A percentile compares a stretch with the other conserved stretches of the same genome.
Evolutionary conservation across 2,113 vertebrate genomes (phyloP).

Genomic region (Sisor rabdophorus): DNA sequence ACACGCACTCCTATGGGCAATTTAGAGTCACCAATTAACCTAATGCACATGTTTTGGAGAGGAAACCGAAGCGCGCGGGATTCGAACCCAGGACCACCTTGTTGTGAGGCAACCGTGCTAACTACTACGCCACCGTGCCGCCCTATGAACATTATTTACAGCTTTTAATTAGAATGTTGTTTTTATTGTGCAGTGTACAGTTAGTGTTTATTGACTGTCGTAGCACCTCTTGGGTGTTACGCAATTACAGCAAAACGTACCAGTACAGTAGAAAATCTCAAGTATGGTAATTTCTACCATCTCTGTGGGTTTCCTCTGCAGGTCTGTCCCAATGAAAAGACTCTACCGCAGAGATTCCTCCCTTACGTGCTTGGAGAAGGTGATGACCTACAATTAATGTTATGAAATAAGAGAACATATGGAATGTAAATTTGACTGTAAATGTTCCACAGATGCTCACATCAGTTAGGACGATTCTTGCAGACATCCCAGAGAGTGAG

Average conservation of each 20-base stretch:
- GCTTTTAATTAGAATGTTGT: too few relatives aligned
- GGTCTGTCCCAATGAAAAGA: slow-evolving; percentile 86
- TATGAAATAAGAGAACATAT: not conserved
- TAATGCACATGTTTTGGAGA: too few relatives aligned
- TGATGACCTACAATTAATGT: slow-evolving; percentile 54
- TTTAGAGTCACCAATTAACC: too few relatives aligned
- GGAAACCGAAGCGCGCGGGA: too few relatives aligned
- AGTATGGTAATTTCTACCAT: not conserved
- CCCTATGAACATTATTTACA: too few relatives aligned
- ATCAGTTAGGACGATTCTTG: slow-evolving; percentile 83
- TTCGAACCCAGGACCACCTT: too few relatives aligned
- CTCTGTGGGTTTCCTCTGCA: slow-evolving; percentile 53
- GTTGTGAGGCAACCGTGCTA: too few relatives aligned
- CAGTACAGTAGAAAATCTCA: not conserved
- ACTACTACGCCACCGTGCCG: too few relatives aligned
- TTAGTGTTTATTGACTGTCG: not conserved
- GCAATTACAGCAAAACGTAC: not conserved
- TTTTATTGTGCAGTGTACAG: not conserved
- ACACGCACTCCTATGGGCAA: too few relatives aligned
- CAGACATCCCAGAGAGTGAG: slow-evolving; percentile 75
- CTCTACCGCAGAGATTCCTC: slow-evolving; percentile 85
- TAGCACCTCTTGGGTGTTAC: not conserved
- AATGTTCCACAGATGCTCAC: slow-evolving; percentile 78
- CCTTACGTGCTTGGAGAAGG: slow-evolving; percentile 93
- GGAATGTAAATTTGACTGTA: not conserved